Evolutionary conservation across 2,797 vertebrate species (phyloP), one percentile per base, ranked within the genome.

Genomic region (Rhynchonycteris naso): DNA sequence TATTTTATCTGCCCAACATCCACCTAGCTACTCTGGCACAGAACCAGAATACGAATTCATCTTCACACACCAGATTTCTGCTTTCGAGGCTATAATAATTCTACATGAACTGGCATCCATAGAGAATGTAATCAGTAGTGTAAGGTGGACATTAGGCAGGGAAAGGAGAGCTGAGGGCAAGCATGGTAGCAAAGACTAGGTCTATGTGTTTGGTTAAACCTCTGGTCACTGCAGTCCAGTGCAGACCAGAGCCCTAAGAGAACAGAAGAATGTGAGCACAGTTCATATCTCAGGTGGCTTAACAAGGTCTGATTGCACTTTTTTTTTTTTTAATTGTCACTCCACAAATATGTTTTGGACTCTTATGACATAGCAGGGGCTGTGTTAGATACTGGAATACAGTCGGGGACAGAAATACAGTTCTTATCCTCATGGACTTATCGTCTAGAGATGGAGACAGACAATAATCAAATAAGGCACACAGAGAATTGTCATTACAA

Each of bases 181-280:
- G 7, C 22, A 5, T 21, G 28, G 50, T 14, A 38, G 50, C 66
- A 47, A 50, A 72, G 56, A 26, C 21, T 7, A 0, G 19, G 43
- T 30, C 18, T 15, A 3, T 43, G 3, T 24, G n/a, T 47, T 54
- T 80, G 71, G 56, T 58, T 50, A 50, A 50, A 63, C 47, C 24
- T 3, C 4, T 16, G 3, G 38, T 52, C 8, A 0, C 28, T 30
- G 1, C 0, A 2, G 28, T 38, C 71, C 18, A 4, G 66, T 30
- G 2, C 35, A 21, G 52, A 74, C 9, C 50, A 74, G 35, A 63
- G 63, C 30, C n/a, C 80, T n/a, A 21, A 50, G 35, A 56, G 19
- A 72, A 43, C 18, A 52, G 24, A 54, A 56, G 33, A 5, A 52
- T 38, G 22, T 72, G 14, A 50, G 69, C 28, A 52, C 47, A 13